Conservation (phyloP, 92 coral and sea anemone genomes). For the Umimayanthus chanpuru region DNA sequence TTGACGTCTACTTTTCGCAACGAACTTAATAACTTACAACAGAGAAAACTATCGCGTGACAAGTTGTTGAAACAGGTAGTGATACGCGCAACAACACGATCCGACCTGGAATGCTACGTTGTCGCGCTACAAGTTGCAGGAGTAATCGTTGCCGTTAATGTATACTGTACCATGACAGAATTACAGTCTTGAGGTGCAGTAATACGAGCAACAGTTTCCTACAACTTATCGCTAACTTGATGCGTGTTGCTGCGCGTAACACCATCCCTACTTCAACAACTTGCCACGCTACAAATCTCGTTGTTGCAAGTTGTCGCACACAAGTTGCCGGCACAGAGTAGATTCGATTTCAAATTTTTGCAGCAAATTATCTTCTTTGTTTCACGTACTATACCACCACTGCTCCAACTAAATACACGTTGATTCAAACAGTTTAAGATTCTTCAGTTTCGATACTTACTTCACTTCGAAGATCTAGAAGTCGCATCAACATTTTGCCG, state of each 20-base stretch:
- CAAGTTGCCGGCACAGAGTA: not conserved
- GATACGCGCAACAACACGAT: too few relatives aligned
- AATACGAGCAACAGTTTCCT: too few relatives aligned
- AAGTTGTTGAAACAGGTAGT: not conserved
- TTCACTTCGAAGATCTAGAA: constrained; percentile 66
- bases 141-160: too few relatives aligned
- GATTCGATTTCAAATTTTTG: too few relatives aligned
- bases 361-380: not conserved
- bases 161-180: too few relatives aligned
- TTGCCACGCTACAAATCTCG: not conserved
- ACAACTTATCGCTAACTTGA: too few relatives aligned
- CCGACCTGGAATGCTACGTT: too few relatives aligned
- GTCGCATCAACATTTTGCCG: constrained; percentile 69
- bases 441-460: constrained; percentile 42
- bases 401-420: not conserved
- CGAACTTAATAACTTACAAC: too few relatives aligned
- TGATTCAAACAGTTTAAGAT: not conserved
- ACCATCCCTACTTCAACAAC: not conserved
- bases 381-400: not conserved
- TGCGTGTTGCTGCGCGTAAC: too few relatives aligned
- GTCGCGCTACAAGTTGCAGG: too few relatives aligned
- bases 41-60: not conserved
- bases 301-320: not conserved
- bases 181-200: too few relatives aligned
- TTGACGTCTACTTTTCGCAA: not conserved